Evolutionary conservation across 2,888 invertebrate genomes (phyloP).

Genomic region (Eumerus sabulonum): DNA sequence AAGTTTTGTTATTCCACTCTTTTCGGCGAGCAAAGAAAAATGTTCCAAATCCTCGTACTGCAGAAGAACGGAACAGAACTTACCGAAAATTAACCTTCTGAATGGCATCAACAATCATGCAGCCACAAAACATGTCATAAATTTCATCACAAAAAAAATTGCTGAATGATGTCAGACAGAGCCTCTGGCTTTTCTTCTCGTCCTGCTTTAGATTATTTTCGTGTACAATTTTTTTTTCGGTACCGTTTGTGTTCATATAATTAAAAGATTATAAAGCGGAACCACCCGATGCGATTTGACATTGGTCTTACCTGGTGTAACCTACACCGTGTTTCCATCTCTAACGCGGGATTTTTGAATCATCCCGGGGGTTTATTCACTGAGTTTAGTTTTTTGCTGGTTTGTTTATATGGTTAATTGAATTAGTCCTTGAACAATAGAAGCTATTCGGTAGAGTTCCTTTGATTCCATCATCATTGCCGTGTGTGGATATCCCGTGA

Average conservation of each 20-base stretch:
- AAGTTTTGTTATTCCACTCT: conserved; percentile 38
- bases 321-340: conserved; percentile 44
- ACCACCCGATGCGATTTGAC: conserved; percentile 63
- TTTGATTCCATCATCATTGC: conserved; percentile 33
- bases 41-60: not conserved
- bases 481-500: conserved; percentile 49
- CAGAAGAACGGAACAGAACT: conserved; percentile 35
- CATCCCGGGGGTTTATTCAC: conserved; percentile 13
- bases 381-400: conserved; percentile 18
- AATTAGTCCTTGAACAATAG: conserved; percentile 60
- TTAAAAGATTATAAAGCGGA: conserved; percentile 64
- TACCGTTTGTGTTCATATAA: conserved; percentile 46
- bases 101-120: conserved; percentile 51
- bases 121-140: conserved; percentile 67
- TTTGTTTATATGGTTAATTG: conserved; percentile 68
- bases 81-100: conserved; percentile 66
- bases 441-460: conserved; percentile 53
- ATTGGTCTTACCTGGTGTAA: conserved; percentile 60
- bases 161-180: conserved; percentile 51
- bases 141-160: conserved; percentile 49
- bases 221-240: conserved; percentile 16
- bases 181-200: conserved; percentile 46
- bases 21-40: not conserved
- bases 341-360: conserved; percentile 39
- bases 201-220: too few relatives aligned